phyloP scores from a whole-genome alignment of 2,113 vertebrate genomes.

The Rhinoptilus africanus region DNA sequence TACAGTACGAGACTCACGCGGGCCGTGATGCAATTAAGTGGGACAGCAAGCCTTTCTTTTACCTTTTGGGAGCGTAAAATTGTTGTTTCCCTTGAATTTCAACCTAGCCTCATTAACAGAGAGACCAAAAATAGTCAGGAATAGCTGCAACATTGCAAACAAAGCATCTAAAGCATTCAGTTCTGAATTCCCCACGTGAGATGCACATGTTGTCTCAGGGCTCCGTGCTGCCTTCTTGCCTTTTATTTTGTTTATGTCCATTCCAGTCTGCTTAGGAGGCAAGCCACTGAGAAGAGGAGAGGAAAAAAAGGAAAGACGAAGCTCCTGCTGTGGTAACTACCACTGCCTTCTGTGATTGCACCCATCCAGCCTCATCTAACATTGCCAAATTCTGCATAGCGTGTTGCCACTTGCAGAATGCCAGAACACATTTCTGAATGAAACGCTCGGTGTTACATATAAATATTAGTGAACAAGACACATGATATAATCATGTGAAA shows the following conservation, averaged over 20 bases:
- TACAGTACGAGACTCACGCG: neutral
- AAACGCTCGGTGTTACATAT: neutral
- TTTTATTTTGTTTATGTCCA: neutral
- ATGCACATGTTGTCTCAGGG: neutral
- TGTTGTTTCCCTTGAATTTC: conserved; percentile 10
- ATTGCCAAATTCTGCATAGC: neutral
- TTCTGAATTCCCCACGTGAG: neutral
- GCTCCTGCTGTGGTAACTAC: neutral
- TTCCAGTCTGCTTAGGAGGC: neutral
- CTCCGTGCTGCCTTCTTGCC: neutral
- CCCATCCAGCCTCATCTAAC: neutral
- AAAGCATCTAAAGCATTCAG: neutral
- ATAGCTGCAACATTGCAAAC: neutral
- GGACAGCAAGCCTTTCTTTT: neutral
- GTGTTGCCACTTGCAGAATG: neutral
- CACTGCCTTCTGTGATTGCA: neutral
- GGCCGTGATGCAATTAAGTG: neutral
- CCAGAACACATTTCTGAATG: conserved; percentile 12
- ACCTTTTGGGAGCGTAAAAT: neutral
- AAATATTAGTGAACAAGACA: conserved; percentile 13
- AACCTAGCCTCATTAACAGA: neutral
- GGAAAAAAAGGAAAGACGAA: neutral
- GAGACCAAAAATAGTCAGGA: neutral
- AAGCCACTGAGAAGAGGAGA: neutral
- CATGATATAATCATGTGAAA: neutral